Base-by-base conservation (phyloP, 2,888 invertebrate species). In the Orthonychiurus folsomi region DNA sequence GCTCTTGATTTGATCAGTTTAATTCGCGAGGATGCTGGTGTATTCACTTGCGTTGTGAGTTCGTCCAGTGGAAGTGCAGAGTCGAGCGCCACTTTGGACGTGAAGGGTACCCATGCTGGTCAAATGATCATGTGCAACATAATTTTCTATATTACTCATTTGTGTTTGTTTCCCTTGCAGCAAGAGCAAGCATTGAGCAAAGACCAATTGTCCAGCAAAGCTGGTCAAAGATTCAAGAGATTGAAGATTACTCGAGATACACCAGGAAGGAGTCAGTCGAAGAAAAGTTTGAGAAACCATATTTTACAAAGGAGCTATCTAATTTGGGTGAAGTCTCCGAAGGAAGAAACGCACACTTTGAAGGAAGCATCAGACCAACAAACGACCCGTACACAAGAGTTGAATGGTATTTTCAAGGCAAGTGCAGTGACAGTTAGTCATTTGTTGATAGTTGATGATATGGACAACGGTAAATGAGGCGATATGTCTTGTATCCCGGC, bases 371-470 rank as follows among this genome's bases (percentile, higher is more conserved):
- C 55, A 89, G 88, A 66, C 93, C 93, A 65, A 91, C 93, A 60
- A 91, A 90, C 75, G 93, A 93, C 77, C 89, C 93, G 61, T 89
- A 88, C 55, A 92, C 93, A 91, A 86, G 88, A 80, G 90, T 92
- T 76, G 92, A 93, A 80, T 93, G 93, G 93, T 91, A 89, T 81
- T 92, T 91, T 81, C 91, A 91, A 20, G 25, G 59, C 15, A 59
- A 55, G 24, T n/a, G n/a, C n/a, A n/a, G 37, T 9, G 37, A 15
- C 37, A 37, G 37, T 37, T 37, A 15, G 15, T 15, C 37, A 15
- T 5, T 37, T 9, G 37, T 5, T 37, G 37, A 15, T 15, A 15
- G 37, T 37, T 37, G 37, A 5, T 5, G 9, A 37, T 5, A 37
- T 37, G 37, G n/a, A n/a, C n/a, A n/a, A n/a, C n/a, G n/a, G n/a